A percentile compares a stretch with the other conserved stretches of the same genome.
Conservation (phyloP, 2,888 invertebrate species). For the Ommatoiulus sabulosus region DNA sequence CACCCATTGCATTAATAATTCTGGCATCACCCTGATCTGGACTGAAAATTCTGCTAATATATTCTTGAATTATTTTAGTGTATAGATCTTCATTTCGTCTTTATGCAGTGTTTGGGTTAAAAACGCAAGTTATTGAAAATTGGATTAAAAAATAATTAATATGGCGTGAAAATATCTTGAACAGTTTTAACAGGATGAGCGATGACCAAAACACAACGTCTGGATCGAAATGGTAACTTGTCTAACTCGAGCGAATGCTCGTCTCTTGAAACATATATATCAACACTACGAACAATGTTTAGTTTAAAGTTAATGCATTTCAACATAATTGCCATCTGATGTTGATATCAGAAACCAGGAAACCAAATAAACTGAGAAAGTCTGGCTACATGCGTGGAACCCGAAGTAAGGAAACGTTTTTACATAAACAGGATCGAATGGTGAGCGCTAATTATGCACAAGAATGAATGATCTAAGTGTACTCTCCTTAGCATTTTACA, state of each 20-base stretch:
- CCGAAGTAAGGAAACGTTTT: neutral
- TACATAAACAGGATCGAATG: neutral
- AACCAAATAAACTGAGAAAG: conserved; percentile 18
- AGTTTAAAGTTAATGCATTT: conserved; percentile 17
- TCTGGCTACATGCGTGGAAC: neutral
- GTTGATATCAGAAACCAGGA: conserved; percentile 15
- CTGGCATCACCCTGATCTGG: too few species aligned
- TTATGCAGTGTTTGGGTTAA: too few species aligned
- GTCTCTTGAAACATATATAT: neutral
- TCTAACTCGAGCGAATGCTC: neutral
- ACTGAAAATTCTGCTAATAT: too few species aligned
- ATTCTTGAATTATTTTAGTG: too few species aligned
- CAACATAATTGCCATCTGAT: conserved; percentile 31
- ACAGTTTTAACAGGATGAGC: neutral
- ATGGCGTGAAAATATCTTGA: neutral
- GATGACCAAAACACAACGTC: neutral
- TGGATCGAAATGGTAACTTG: neutral
- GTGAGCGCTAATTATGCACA: neutral
- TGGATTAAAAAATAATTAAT: too few species aligned
- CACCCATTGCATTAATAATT: too few species aligned
- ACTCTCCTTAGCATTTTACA: neutral
- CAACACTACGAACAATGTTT: neutral
- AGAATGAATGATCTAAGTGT: neutral
- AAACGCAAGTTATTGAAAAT: too few species aligned
- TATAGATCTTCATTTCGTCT: too few species aligned